Base-by-base conservation (phyloP, 2,888 invertebrate genomes). In the Helicoverpa assulta region DNA sequence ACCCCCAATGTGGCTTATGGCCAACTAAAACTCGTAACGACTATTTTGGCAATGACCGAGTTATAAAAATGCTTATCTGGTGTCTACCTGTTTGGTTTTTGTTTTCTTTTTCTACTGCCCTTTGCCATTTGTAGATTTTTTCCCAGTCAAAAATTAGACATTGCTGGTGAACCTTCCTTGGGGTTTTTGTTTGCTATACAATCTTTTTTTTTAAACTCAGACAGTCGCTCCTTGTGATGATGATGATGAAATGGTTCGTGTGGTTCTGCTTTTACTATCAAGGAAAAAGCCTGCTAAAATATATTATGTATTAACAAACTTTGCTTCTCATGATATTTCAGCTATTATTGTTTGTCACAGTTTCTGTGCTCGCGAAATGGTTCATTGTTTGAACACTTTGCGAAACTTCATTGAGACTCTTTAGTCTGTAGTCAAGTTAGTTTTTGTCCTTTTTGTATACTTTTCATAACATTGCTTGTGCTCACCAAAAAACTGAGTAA, bases 251-350 rank as follows among this genome's bases (percentile, higher is more conserved):
- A 33, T 33, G 33, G 8, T 2, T 33, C 0, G 33, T 33, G 33
- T 33, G n/a, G n/a, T 47, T 47, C 47, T n/a, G 47, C 47, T 47
- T 16, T 47, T 1, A n/a, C n/a, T n/a, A n/a, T 47, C 47, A 47
- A 6, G n/a, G 47, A 47, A 47, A 47, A 43, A 47, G 5, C n/a
- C 16, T 47, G 5, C 1, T 47, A 47, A 40, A 40, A 40, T 47
- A n/a, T n/a, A 5, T 56, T 47, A n/a, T n/a, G 16, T 56, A 10
- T 68, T 19, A 40, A 50, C 40, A n/a, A 40, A 69, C 47, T 76
- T 61, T 61, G 75, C 70, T 86, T 86, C 86, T 75, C 79, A 86
- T 81, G 81, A 67, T 69, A 82, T 78, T 85, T 80, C 71, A 81
- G 70, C 79, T 78, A 80, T 77, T 76, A 69, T 66, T 66, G 40